phyloP scores from a whole-genome alignment of 2,888 invertebrate genomes.

The Himalopsyche kuldschensis region DNA sequence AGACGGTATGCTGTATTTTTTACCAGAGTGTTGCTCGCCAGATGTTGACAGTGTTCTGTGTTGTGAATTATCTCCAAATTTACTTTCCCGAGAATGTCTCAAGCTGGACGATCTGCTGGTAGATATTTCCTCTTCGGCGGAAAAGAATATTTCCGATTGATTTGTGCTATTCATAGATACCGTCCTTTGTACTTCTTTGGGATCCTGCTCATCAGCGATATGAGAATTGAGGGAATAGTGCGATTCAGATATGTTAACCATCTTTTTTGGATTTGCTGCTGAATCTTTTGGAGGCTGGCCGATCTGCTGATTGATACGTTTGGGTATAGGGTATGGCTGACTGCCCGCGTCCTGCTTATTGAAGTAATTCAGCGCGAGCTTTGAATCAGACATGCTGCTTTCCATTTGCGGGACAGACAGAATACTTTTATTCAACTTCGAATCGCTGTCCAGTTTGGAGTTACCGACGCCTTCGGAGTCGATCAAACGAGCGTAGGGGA shows the following conservation, averaged over 20 bases:
- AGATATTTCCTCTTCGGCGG: slow-evolving; percentile 86
- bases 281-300: slow-evolving; percentile 49
- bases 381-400: slow-evolving; percentile 84
- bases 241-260: slow-evolving; percentile 66
- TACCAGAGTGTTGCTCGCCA: slow-evolving; percentile 37
- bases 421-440: slow-evolving; percentile 64
- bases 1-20: slow-evolving; percentile 36
- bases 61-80: slow-evolving; percentile 50
- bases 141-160: slow-evolving; percentile 89
- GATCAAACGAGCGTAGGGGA: slow-evolving; percentile 78
- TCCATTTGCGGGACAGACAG: slow-evolving; percentile 66
- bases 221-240: slow-evolving; percentile 67
- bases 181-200: slow-evolving; percentile 75
- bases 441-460: slow-evolving; percentile 72
- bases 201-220: slow-evolving; percentile 61
- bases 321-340: slow-evolving; percentile 40
- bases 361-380: slow-evolving; percentile 77
- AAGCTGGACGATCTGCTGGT: slow-evolving; percentile 70
- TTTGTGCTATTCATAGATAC: slow-evolving; percentile 88
- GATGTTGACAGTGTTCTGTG: slow-evolving; percentile 63
- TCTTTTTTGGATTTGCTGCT: slow-evolving; percentile 48
- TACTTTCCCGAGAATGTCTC: slow-evolving; percentile 63
- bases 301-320: slow-evolving; percentile 50
- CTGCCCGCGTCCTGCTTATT: slow-evolving; percentile 55
- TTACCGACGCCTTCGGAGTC: slow-evolving; percentile 62